These are phyloP conservation scores for Apodemia mormo DNA, from an alignment of 2,888 invertebrate species.

Conservation along the genomic window DNA sequence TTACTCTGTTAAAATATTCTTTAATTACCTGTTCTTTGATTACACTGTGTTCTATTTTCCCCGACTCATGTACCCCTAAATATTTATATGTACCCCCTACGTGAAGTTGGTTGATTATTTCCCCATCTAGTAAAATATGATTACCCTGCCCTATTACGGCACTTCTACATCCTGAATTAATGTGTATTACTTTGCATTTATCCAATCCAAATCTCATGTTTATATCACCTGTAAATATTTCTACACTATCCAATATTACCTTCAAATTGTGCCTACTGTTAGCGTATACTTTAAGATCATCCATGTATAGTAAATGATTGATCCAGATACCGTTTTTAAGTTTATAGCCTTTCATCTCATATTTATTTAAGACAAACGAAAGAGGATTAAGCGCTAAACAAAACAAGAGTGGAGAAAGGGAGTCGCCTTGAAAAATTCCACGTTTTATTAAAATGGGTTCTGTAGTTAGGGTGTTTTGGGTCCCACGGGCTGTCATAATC, in stretches of 20 bases:
- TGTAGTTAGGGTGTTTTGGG: not conserved
- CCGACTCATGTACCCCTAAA: slow-evolving; percentile 30
- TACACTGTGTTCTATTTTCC: slow-evolving; percentile 12
- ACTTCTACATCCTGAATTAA: not conserved
- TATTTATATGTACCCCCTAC: slow-evolving; percentile 17
- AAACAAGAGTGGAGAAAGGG: not conserved
- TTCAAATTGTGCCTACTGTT: slow-evolving; percentile 18
- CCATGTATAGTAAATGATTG: not conserved
- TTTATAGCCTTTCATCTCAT: not conserved
- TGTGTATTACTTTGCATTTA: not conserved
- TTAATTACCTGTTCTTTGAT: slow-evolving; percentile 25
- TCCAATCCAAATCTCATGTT: slow-evolving; percentile 28
- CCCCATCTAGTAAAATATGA: slow-evolving; percentile 20
- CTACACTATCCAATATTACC: slow-evolving; percentile 3
- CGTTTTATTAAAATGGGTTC: not conserved
- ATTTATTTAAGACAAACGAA: not conserved
- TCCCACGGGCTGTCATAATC: not conserved
- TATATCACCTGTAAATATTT: slow-evolving; percentile 33
- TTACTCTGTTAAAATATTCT: slow-evolving; percentile 28
- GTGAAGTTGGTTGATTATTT: slow-evolving; percentile 22
- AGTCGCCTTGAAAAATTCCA: slow-evolving; percentile 20
- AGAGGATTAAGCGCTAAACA: not conserved
- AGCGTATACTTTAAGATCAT: not conserved
- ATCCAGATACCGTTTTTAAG: not conserved
- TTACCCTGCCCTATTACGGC: slow-evolving; percentile 11